Conservation (phyloP, 2,113 vertebrate species). For the Hiodon alosoides region DNA sequence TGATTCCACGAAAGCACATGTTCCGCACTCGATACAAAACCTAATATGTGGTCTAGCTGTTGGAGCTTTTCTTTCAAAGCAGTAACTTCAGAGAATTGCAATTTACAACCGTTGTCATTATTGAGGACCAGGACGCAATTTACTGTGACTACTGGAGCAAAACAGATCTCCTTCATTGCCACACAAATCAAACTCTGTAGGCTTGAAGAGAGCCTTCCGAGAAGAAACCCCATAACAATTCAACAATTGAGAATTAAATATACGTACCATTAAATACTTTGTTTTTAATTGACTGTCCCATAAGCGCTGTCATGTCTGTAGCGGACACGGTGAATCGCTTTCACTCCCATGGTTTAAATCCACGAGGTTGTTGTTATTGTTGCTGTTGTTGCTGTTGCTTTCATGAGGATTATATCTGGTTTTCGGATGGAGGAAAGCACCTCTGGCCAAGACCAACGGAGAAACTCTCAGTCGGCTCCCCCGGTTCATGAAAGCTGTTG, state of each 20-base stretch:
- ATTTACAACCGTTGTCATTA: not conserved
- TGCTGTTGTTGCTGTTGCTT: not conserved
- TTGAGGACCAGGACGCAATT: constrained; percentile 1
- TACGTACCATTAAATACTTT: not conserved
- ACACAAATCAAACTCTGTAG: not conserved
- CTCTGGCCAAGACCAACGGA: not conserved
- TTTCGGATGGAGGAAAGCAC: not conserved
- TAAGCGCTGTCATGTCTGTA: not conserved
- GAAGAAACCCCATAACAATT: constrained; percentile 12
- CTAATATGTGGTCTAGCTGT: not conserved
- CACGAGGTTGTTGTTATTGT: not conserved
- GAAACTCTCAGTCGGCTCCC: no score
- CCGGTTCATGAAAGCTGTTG: no score
- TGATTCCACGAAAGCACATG: not conserved
- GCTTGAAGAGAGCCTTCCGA: not conserved
- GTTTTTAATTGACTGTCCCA: constrained; percentile 29
- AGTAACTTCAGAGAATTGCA: not conserved
- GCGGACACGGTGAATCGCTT: not conserved
- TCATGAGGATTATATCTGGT: not conserved
- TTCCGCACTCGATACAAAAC: not conserved
- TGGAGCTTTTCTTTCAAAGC: not conserved
- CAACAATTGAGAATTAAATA: constrained; percentile 1
- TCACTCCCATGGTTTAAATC: not conserved
- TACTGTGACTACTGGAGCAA: constrained; percentile 6
- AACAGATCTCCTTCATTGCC: not conserved